Percentiles rank a stretch among this genome's conserved stretches.
Evolutionary conservation across 1,140 invertebrate species (phyloP).

Genomic region (Schlechtendalia chinensis): DNA sequence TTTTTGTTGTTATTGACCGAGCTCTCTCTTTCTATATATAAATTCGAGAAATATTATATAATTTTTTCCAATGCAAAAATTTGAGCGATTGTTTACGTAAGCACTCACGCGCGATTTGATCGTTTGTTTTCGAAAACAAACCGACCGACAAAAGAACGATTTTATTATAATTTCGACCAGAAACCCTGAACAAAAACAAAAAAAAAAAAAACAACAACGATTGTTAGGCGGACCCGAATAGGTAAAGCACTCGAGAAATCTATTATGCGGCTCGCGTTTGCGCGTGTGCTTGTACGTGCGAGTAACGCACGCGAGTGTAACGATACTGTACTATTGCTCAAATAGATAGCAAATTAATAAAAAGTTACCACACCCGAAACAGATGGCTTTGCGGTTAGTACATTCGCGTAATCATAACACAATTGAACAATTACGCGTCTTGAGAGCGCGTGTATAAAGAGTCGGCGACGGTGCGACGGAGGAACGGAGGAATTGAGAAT

Average conservation of each 20-base stretch:
- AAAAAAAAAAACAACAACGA: too few species aligned
- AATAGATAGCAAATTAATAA: neutral
- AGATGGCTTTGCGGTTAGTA: constrained; percentile 13
- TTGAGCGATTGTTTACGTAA: too few species aligned
- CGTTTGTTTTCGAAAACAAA: neutral
- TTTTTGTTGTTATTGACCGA: too few species aligned
- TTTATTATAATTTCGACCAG: too few species aligned
- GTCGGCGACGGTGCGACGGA: too few species aligned
- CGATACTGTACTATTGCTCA: neutral
- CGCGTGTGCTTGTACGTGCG: neutral
- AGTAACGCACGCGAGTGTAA: too few species aligned
- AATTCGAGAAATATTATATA: too few species aligned
- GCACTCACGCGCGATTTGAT: too few species aligned
- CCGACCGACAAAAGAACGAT: neutral
- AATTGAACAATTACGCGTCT: constrained; percentile 9
- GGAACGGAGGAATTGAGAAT: neutral
- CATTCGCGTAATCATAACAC: neutral
- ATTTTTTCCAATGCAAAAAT: too few species aligned
- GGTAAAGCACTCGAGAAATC: neutral
- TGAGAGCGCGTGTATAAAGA: neutral
- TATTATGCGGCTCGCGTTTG: neutral
- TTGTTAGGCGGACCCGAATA: too few species aligned
- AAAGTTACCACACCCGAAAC: neutral
- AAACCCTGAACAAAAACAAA: too few species aligned
- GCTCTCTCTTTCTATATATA: too few species aligned